Evolutionary conservation across 64 coral and sea anemone genomes (phyloP).

Genomic region (Stylophora pistillata): DNA sequence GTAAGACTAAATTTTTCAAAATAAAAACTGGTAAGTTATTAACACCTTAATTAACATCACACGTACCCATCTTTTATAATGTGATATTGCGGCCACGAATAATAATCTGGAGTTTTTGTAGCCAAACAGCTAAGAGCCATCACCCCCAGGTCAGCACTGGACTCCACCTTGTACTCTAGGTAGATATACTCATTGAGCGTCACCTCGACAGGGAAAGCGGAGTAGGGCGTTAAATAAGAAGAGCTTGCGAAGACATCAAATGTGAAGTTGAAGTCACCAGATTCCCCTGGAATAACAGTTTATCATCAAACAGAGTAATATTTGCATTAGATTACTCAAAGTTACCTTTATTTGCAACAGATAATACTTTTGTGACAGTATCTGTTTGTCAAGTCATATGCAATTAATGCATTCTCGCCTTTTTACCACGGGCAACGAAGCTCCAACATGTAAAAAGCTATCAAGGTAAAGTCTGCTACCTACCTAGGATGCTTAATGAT

Average conservation of each 20-base stretch:
- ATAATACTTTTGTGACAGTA: no score
- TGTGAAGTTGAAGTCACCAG: constrained; percentile 13
- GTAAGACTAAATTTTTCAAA: no score
- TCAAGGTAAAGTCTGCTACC: no score
- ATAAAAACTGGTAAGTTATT: no score
- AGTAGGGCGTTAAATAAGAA: neutral
- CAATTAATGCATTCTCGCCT: no score
- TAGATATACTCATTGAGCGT: neutral
- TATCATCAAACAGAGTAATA: neutral
- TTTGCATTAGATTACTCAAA: neutral
- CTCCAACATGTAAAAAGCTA: no score
- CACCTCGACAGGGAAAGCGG: neutral
- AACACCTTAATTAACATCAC: neutral
- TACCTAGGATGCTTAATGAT: no score
- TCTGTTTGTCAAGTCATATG: no score
- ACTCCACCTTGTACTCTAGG: neutral
- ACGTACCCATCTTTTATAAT: constrained; percentile 17
- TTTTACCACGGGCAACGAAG: no score
- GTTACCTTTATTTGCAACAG: no score
- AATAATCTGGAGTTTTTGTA: neutral
- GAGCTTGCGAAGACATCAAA: constrained; percentile 6
- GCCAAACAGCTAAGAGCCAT: constrained; percentile 7
- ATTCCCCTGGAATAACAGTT: neutral
- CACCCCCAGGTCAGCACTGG: neutral
- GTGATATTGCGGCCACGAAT: neutral